Conservation (phyloP, 2,888 invertebrate genomes). For the Lepetodrilus schrolli region DNA sequence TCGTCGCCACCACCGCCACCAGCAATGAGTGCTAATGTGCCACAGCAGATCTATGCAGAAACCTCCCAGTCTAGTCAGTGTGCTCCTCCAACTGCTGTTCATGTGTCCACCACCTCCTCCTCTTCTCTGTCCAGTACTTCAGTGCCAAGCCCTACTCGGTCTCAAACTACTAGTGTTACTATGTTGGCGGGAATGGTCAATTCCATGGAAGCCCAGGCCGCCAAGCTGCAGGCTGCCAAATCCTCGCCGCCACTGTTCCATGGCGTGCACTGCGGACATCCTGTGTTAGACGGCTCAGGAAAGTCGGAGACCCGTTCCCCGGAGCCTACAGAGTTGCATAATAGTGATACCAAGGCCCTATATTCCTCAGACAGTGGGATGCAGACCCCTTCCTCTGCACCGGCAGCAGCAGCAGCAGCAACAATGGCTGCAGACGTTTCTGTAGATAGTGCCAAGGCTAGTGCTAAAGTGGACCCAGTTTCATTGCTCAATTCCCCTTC, state of each 20-base stretch:
- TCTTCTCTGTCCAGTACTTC: slow-evolving; percentile 11
- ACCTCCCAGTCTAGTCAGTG: slow-evolving; percentile 10
- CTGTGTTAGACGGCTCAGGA: slow-evolving; percentile 19
- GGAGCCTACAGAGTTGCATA: slow-evolving; percentile 19
- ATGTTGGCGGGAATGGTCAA: neutral
- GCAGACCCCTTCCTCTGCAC: neutral
- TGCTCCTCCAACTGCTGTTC: neutral
- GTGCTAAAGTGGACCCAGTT: slow-evolving; percentile 29
- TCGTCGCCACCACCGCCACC: neutral
- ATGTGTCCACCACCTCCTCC: slow-evolving; percentile 28
- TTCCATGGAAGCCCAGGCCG: neutral
- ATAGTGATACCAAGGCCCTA: slow-evolving; percentile 11
- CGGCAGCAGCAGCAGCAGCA: neutral
- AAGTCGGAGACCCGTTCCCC: slow-evolving; percentile 2
- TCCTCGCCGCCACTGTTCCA: neutral
- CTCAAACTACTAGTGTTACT: slow-evolving; percentile 25
- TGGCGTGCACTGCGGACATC: neutral
- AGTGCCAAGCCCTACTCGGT: slow-evolving; percentile 11
- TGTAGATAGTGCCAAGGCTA: neutral
- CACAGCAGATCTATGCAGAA: slow-evolving; percentile 26
- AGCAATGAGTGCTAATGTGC: slow-evolving; percentile 12
- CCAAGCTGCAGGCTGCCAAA: neutral
- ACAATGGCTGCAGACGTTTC: neutral
- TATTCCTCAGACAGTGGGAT: slow-evolving; percentile 10
- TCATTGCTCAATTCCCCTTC: slow-evolving; percentile 43